phyloP scores from a whole-genome alignment of 2,797 vertebrate genomes.

The Rhinophrynus dorsalis region DNA sequence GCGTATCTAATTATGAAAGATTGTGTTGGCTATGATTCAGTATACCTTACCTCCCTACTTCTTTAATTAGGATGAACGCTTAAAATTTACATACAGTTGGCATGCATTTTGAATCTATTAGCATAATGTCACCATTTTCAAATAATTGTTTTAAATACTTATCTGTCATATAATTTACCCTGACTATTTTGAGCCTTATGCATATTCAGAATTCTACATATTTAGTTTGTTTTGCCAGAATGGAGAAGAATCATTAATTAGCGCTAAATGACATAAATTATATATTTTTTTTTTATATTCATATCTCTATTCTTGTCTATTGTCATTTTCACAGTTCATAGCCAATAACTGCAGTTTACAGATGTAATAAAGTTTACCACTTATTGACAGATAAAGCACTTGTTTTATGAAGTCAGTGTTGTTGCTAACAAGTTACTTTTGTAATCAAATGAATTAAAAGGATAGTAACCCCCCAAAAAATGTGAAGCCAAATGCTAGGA shows the following conservation, averaged over 20 bases:
- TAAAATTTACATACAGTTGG: conserved; percentile 26
- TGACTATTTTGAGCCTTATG: conserved; percentile 27
- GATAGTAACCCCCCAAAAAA: too few relatives aligned
- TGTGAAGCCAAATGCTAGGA: too few relatives aligned
- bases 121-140: conserved; percentile 12
- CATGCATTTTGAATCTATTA: conserved; percentile 1
- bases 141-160: conserved; percentile 5
- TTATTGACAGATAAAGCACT: too few relatives aligned
- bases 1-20: conserved; percentile 14
- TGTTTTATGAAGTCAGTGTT: too few relatives aligned
- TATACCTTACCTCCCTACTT: not conserved
- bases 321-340: too few relatives aligned
- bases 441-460: too few relatives aligned
- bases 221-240: conserved; percentile 28
- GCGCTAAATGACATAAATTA: conserved; percentile 3
- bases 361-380: too few relatives aligned
- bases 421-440: too few relatives aligned
- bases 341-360: too few relatives aligned
- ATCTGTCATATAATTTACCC: not conserved
- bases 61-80: conserved; percentile 33
- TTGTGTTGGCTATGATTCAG: conserved; percentile 15
- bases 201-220: conserved; percentile 12
- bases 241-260: conserved; percentile 32
- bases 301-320: too few relatives aligned
- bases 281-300: too few relatives aligned